These are phyloP conservation scores for Lysandra coridon DNA, from an alignment of 2,888 invertebrate species.

Conservation along the genomic window DNA sequence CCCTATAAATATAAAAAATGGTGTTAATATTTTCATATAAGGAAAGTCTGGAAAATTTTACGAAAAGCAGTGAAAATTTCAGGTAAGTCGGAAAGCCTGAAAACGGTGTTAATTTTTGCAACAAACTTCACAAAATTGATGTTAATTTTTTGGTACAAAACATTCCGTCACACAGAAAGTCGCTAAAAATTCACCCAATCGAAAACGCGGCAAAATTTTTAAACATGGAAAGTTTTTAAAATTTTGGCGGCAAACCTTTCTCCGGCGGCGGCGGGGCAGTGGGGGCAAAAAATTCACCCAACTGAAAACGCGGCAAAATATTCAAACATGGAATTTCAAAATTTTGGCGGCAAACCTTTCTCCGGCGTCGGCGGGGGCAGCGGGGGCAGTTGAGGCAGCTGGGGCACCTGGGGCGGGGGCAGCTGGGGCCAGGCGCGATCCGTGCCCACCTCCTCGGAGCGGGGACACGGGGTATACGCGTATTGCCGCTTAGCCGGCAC, in stretches of 20 bases:
- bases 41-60: no score
- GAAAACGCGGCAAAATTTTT: background rate
- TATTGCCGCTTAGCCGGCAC: slow-evolving; percentile 73
- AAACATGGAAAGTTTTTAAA: slow-evolving; percentile 24
- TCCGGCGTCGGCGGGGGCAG: slow-evolving; percentile 42
- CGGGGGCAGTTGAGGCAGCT: slow-evolving; percentile 55
- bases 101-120: no score
- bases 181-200: no score
- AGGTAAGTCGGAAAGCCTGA: no score
- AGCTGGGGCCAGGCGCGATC: slow-evolving; percentile 57
- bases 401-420: background rate
- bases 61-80: no score
- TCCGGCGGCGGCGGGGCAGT: slow-evolving; percentile 43
- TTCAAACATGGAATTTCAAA: slow-evolving; percentile 27
- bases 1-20: no score
- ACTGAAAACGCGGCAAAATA: background rate
- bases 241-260: slow-evolving; percentile 43
- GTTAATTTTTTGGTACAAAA: no score
- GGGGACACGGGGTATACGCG: slow-evolving; percentile 75
- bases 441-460: slow-evolving; percentile 77
- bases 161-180: no score
- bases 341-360: slow-evolving; percentile 43
- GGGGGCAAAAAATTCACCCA: slow-evolving; percentile 42
- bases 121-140: no score
- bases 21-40: no score